These are phyloP conservation scores for Pammene aurita DNA, from an alignment of 2,888 invertebrate genomes.

Conservation along the genomic window DNA sequence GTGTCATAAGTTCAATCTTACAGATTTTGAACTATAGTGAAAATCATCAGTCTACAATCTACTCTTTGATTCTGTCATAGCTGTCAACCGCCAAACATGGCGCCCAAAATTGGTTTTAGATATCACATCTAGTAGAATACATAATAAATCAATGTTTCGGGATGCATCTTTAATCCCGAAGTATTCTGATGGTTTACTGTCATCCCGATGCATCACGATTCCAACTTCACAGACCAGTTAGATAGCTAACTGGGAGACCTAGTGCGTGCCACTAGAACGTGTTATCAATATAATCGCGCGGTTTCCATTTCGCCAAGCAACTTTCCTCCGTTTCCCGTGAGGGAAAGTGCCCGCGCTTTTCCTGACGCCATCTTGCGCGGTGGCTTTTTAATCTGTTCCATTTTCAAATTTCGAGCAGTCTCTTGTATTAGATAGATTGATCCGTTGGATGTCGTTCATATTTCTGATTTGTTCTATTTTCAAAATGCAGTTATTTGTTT, in stretches of 20 bases:
- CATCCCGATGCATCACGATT: constrained; percentile 2
- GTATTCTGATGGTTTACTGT: background rate
- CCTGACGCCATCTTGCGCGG: constrained; percentile 76
- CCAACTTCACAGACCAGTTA: constrained; percentile 6
- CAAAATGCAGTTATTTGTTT: background rate
- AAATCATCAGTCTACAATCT: no score
- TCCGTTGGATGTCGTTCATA: background rate
- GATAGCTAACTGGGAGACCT: constrained; percentile 27
- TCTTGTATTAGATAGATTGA: background rate
- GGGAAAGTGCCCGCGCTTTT: constrained; percentile 81
- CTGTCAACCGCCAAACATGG: no score
- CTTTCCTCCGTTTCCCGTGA: constrained; percentile 82
- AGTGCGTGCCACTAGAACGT: constrained; percentile 56
- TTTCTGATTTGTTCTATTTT: background rate
- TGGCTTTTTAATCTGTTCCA: constrained; percentile 36
- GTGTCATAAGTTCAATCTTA: no score
- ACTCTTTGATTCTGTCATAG: no score
- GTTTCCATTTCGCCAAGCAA: constrained; percentile 80
- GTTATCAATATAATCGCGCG: constrained; percentile 75
- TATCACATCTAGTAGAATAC: no score
- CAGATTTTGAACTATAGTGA: no score
- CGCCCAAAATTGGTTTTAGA: no score
- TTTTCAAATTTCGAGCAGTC: constrained; percentile 19
- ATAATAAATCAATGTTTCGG: no score
- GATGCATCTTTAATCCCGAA: background rate